Percentiles rank a stretch among this genome's conserved stretches.
Conservation (phyloP, 2,888 invertebrate species). For the Drosophila atripex region DNA sequence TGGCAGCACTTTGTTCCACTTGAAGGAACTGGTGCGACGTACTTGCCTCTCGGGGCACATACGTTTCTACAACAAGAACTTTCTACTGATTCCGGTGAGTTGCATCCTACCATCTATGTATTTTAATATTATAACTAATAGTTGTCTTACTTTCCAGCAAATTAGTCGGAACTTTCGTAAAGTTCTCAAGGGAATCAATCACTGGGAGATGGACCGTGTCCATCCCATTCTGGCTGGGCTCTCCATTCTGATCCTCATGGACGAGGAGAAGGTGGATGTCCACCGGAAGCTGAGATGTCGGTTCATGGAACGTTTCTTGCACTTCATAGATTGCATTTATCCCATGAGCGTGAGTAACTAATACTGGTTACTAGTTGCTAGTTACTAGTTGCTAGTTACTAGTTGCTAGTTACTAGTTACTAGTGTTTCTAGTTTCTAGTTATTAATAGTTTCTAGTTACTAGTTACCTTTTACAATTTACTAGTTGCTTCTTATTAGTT, state of each 20-base stretch:
- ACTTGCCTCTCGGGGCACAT: neutral
- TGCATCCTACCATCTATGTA: no score
- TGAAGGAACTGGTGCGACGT: neutral
- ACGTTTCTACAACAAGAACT: neutral
- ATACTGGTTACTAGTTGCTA: no score
- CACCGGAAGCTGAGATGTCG: neutral
- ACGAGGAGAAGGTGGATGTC: neutral
- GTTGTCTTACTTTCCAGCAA: neutral
- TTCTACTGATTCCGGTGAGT: slow-evolving; percentile 11
- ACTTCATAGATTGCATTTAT: slow-evolving; percentile 9
- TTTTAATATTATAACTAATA: no score
- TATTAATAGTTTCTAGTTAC: no score
- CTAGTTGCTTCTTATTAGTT: no score
- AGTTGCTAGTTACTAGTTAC: no score
- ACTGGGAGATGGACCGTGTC: slow-evolving; percentile 12
- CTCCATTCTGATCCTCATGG: slow-evolving; percentile 13
- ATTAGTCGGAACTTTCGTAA: neutral
- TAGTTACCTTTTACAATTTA: no score
- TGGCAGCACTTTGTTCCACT: slow-evolving; percentile 2
- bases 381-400: no score
- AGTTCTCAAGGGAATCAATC: neutral
- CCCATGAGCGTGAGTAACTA: slow-evolving; percentile 35
- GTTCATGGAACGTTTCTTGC: slow-evolving; percentile 15
- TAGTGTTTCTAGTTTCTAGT: no score
- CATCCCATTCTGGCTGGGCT: neutral